Evolutionary conservation across 2,113 vertebrate species (phyloP).

Genomic region (Microtus montanus): DNA sequence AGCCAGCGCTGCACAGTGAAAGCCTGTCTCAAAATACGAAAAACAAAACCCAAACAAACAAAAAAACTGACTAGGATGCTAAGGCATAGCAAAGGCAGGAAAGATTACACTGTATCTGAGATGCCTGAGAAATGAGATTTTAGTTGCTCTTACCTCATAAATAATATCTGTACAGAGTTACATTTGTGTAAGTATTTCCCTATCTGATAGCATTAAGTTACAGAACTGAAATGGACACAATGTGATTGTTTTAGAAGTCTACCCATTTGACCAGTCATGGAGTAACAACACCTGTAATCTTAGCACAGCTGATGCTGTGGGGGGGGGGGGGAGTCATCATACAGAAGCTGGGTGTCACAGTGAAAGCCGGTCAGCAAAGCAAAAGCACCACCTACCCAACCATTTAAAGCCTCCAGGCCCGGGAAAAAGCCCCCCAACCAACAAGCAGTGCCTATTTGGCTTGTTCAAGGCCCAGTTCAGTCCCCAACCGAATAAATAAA

Average conservation of each 20-base stretch:
- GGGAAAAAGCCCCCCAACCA: background rate
- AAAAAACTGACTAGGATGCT: background rate
- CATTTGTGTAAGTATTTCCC: background rate
- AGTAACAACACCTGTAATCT: background rate
- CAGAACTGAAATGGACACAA: background rate
- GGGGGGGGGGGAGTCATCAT: no score
- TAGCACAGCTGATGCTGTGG: background rate
- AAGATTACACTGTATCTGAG: background rate
- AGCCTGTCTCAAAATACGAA: background rate
- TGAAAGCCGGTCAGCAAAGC: background rate
- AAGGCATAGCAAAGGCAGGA: background rate
- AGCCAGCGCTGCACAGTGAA: background rate
- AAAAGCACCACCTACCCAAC: background rate
- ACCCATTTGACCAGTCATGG: background rate
- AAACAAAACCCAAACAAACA: background rate
- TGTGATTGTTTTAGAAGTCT: background rate
- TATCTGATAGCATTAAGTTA: background rate
- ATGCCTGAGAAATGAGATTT: background rate
- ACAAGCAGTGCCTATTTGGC: fast-evolving
- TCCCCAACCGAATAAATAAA: background rate
- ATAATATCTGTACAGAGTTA: background rate
- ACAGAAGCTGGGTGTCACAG: background rate
- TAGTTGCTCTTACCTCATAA: background rate
- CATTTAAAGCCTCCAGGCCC: background rate
- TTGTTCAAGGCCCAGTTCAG: no score